Evolutionary conservation across 2,797 vertebrate species (phyloP).

Genomic region (Momotus momota): DNA sequence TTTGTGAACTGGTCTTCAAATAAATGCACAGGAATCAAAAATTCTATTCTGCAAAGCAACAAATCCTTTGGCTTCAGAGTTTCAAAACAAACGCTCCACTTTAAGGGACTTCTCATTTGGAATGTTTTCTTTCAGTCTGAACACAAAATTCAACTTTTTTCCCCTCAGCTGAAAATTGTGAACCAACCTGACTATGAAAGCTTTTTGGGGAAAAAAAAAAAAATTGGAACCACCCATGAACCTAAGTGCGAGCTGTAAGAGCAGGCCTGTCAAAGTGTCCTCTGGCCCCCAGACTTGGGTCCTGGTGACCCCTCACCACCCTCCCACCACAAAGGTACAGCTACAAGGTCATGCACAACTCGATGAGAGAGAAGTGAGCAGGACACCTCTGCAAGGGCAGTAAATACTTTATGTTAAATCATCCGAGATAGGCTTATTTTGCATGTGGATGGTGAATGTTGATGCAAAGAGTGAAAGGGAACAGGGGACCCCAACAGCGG

Average conservation of each 20-base stretch:
- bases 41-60: neutral
- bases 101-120: neutral
- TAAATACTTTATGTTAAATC: accelerated
- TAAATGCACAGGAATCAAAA: neutral
- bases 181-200: neutral
- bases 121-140: neutral
- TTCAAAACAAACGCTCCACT: neutral
- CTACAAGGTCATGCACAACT: neutral
- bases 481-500: neutral
- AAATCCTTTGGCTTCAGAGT: neutral
- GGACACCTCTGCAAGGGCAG: neutral
- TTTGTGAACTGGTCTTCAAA: neutral
- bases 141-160: neutral
- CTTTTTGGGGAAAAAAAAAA: accelerated
- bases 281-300: neutral
- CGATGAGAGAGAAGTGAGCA: accelerated
- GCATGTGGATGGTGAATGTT: neutral
- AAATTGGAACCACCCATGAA: neutral
- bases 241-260: accelerated
- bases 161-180: neutral
- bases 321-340: neutral
- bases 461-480: neutral
- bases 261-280: neutral
- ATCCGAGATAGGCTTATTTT: neutral
- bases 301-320: no score